These are phyloP conservation scores for Oncorhynchus nerka DNA, from an alignment of 2,113 vertebrate genomes.

Conservation along the genomic window DNA sequence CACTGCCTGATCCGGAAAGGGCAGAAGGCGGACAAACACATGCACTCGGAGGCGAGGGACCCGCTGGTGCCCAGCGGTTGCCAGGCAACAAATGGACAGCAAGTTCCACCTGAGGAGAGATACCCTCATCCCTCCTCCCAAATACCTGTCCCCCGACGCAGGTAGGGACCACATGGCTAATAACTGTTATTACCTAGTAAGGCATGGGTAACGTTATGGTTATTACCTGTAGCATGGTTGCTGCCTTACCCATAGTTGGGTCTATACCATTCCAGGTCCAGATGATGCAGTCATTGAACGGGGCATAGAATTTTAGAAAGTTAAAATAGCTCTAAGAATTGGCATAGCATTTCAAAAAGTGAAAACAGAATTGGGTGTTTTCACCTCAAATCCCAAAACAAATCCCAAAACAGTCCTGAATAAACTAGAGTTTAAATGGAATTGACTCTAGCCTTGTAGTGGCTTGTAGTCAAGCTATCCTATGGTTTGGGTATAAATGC, in stretches of 20 bases:
- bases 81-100: conserved; percentile 55
- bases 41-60: conserved; percentile 68
- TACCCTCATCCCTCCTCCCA: conserved; percentile 66
- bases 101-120: conserved; percentile 46
- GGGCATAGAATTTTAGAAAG: too few species aligned
- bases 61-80: conserved; percentile 52
- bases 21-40: conserved; percentile 62
- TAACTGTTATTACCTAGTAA: too few species aligned
- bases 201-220: neutral
- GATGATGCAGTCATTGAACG: neutral
- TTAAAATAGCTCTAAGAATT: too few species aligned
- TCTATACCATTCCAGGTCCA: neutral
- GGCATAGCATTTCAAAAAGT: neutral
- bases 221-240: neutral
- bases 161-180: conserved; percentile 52
- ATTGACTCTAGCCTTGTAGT: conserved; percentile 32
- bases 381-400: neutral
- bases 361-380: conserved; percentile 25
- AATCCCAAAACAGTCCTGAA: conserved; percentile 15
- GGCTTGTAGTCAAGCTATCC: conserved; percentile 40
- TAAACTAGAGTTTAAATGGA: conserved; percentile 37
- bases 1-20: conserved; percentile 64
- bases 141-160: conserved; percentile 78
- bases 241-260: neutral
- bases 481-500: conserved; percentile 54